Percentiles rank a stretch among this genome's conserved stretches.
Conservation (phyloP, 2,888 invertebrate genomes). For the Latrodectus elegans region DNA sequence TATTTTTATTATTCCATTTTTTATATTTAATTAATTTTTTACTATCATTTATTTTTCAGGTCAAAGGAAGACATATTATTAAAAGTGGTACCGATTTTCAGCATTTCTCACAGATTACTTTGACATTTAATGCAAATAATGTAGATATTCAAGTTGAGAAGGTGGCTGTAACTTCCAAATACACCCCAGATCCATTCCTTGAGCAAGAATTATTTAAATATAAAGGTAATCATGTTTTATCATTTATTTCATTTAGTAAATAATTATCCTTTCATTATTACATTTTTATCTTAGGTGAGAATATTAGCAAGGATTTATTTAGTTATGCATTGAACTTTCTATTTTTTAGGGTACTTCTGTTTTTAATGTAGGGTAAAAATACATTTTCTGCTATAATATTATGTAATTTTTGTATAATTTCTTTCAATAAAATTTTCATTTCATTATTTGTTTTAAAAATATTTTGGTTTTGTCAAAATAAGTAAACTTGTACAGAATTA, state of each 20-base stretch:
- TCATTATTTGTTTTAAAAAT: neutral
- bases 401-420: neutral
- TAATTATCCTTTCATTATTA: no score
- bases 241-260: neutral
- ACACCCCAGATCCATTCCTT: constrained; percentile 82
- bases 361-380: no score
- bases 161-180: constrained; percentile 83
- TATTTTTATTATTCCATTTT: neutral
- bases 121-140: constrained; percentile 79
- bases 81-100: constrained; percentile 95
- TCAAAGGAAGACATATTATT: constrained; percentile 87
- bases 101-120: constrained; percentile 87
- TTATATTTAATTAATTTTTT: neutral
- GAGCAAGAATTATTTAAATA: constrained; percentile 84
- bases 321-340: no score
- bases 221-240: constrained; percentile 77
- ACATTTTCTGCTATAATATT: no score
- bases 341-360: no score
- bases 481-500: no score
- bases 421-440: neutral
- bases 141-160: constrained; percentile 82
- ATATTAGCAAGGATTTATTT: no score
- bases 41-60: constrained; percentile 75
- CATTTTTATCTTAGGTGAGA: no score
- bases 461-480: neutral